phyloP scores from a whole-genome alignment of 1,140 invertebrate genomes.

The Drosophila biarmipes region DNA sequence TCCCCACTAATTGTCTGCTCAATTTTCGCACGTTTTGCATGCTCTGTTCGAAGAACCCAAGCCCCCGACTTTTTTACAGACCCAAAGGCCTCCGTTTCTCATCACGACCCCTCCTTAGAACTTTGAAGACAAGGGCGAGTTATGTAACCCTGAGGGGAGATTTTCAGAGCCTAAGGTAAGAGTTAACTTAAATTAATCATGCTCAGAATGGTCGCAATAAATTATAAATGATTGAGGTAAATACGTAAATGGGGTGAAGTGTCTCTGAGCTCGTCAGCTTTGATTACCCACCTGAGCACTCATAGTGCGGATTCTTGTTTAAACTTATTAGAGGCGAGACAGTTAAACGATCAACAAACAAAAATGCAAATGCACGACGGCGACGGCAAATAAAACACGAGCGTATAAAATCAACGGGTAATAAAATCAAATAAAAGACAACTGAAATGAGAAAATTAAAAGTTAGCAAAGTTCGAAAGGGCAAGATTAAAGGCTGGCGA shows the following conservation, averaged over 20 bases:
- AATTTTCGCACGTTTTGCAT: constrained; percentile 42
- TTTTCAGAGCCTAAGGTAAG: constrained; percentile 5
- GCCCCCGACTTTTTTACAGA: not conserved
- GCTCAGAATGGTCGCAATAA: constrained; percentile 11
- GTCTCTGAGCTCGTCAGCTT: constrained; percentile 34
- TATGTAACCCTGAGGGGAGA: constrained; percentile 15
- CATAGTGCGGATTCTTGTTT: constrained; percentile 48
- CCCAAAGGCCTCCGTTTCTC: not conserved
- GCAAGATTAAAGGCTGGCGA: constrained; percentile 5
- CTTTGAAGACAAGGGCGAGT: constrained; percentile 9
- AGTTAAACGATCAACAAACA: constrained; percentile 23
- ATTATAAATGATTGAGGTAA: constrained; percentile 20
- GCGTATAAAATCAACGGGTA: constrained; percentile 23
- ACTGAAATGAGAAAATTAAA: constrained; percentile 48
- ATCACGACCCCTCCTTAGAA: not conserved
- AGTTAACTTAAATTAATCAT: constrained; percentile 34
- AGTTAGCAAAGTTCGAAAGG: constrained; percentile 1
- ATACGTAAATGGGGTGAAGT: constrained; percentile 33
- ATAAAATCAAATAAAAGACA: constrained; percentile 35
- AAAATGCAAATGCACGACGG: constrained; percentile 28
- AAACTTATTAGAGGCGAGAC: constrained; percentile 38
- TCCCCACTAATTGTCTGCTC: constrained; percentile 54
- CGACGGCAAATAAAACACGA: constrained; percentile 32
- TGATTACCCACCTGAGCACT: constrained; percentile 74
- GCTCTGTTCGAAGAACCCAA: constrained; percentile 3